Evolutionary conservation across 2,888 invertebrate species (phyloP), one percentile per base, ranked within the genome.

Genomic region (Allygus modestus): DNA sequence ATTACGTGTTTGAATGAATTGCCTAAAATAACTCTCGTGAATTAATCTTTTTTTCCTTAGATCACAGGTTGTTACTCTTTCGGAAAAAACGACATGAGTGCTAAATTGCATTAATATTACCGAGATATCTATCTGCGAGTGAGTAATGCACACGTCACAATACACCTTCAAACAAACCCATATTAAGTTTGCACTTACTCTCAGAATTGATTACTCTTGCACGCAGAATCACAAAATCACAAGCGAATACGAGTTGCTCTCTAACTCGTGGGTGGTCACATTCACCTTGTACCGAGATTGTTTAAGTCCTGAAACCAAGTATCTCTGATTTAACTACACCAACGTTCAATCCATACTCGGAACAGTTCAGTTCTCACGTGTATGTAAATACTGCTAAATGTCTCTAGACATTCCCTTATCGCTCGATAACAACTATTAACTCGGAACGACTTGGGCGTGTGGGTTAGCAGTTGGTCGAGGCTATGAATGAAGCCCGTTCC

Each of bases 331-430:
- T 31, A 65, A 65, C 65, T 11, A 23, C 65, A 31, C 65, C 65
- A 15, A 28, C 28, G 58, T 17, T 28, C 65, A 0, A 26, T 28
- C 65, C 26, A 7, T 58, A 58, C 58, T 58, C 28, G 31, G 28
- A 2, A 65, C 15, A 1, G 65, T 65, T 65, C 28, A 65, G 31
- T 28, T 65, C 23, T 20, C 58, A 26, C 58, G 4, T 58, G 0
- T 31, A 31, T 65, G 65, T 65, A 65, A 65, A 54, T 54, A 54
- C 54, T 7, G 54, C 54, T 54, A 54, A 65, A 65, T 0, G 65
- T 28, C 65, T 31, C 31, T 28, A 58, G 28, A 28, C 65, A 28
- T 65, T 28, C 0, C 65, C 65, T 28, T 65, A 9, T 12, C 15
- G 20, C 58, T 58, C 23, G 20, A 58, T 58, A 58, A 23, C 58